Conservation (phyloP, 2,888 invertebrate species). For the Cetonia aurata region DNA sequence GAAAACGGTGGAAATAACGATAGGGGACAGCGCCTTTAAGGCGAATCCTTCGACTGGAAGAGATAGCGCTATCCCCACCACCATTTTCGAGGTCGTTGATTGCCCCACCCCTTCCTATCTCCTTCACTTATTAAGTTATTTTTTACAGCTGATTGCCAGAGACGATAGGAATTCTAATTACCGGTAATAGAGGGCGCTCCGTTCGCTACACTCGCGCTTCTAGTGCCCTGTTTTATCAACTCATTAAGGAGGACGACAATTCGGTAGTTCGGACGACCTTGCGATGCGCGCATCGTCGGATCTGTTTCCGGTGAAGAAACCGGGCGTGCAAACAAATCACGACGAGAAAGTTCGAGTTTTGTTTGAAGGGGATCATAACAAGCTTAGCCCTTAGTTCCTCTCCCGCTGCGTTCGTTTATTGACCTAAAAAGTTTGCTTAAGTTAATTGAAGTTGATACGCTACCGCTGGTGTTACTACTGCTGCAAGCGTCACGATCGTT, state of each 20-base stretch:
- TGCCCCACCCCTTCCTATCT: slow-evolving; percentile 25
- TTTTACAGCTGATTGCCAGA: slow-evolving; percentile 36
- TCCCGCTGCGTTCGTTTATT: slow-evolving; percentile 17
- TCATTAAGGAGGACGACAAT: slow-evolving; percentile 38
- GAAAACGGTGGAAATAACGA: slow-evolving; percentile 12
- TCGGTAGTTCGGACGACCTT: neutral
- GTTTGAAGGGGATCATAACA: slow-evolving; percentile 25
- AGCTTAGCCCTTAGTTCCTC: slow-evolving; percentile 15
- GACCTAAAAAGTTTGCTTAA: slow-evolving; percentile 31
- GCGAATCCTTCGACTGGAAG: slow-evolving; percentile 41
- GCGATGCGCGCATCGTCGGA: neutral
- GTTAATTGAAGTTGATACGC: slow-evolving; percentile 24
- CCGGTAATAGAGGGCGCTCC: slow-evolving; percentile 7
- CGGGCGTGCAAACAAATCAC: slow-evolving; percentile 22
- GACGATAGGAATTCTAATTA: slow-evolving; percentile 40
- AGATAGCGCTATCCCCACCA: slow-evolving; percentile 31
- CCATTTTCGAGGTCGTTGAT: slow-evolving; percentile 18
- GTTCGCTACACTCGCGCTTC: neutral
- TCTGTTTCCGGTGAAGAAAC: neutral
- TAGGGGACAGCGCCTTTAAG: neutral
- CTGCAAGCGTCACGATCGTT: too few relatives aligned
- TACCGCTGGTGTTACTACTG: too few relatives aligned
- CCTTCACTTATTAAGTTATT: slow-evolving; percentile 41
- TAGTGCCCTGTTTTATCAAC: slow-evolving; percentile 34
- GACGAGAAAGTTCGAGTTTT: slow-evolving; percentile 16